These are phyloP conservation scores for Acanthiza pusilla DNA, from an alignment of 2,797 vertebrate genomes.

Conservation along the genomic window DNA sequence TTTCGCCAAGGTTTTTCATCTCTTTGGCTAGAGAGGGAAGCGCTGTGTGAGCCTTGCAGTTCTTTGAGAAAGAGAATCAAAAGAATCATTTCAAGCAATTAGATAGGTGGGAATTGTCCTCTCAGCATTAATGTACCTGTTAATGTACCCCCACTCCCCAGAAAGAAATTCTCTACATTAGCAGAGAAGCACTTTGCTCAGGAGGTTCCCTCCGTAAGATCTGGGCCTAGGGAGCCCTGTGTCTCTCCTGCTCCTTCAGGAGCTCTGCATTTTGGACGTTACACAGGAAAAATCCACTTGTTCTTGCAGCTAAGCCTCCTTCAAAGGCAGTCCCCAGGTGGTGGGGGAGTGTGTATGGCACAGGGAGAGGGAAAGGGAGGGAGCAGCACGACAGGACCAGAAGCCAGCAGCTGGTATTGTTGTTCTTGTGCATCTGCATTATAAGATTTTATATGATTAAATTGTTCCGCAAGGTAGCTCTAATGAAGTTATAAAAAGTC, in stretches of 20 bases:
- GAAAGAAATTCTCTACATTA: neutral
- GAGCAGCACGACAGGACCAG: constrained; percentile 16
- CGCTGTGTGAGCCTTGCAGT: neutral
- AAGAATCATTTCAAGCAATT: neutral
- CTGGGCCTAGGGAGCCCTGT: neutral
- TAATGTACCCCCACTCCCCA: neutral
- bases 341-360: neutral
- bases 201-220: neutral
- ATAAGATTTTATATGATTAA: constrained; percentile 54
- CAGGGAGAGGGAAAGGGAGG: neutral
- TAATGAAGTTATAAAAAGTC: constrained; percentile 41
- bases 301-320: neutral
- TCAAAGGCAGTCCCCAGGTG: neutral
- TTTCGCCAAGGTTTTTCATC: neutral
- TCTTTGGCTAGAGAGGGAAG: neutral
- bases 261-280: neutral
- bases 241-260: neutral
- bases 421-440: constrained; percentile 33
- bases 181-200: neutral
- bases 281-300: neutral
- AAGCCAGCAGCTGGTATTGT: constrained; percentile 29
- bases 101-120: neutral
- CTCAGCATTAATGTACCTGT: neutral
- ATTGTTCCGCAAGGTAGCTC: constrained; percentile 48
- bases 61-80: neutral